Percentiles rank a stretch among this genome's conserved stretches.
These are phyloP conservation scores for Drosophila orosa DNA, from an alignment of 1,140 invertebrate species.

Conservation along the genomic window DNA sequence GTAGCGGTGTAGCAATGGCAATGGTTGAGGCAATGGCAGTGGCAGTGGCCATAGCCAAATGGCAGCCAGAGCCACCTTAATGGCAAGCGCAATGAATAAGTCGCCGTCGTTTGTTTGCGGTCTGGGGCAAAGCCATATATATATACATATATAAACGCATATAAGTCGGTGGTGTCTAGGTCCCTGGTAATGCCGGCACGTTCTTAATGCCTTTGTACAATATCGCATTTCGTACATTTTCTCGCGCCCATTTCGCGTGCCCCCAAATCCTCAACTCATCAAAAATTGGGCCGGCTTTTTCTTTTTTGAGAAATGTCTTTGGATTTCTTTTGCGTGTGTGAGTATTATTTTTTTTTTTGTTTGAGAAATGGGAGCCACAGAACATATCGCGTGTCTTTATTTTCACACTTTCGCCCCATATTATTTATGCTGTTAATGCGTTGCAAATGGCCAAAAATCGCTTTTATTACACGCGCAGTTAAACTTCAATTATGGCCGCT, in stretches of 20 bases:
- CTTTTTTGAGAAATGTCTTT: slow-evolving; percentile 60
- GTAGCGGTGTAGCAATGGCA: not conserved
- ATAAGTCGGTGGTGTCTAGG: slow-evolving; percentile 24
- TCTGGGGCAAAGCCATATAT: slow-evolving; percentile 20
- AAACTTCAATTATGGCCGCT: slow-evolving; percentile 79
- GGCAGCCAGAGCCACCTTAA: slow-evolving; percentile 71
- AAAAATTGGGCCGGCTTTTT: slow-evolving; percentile 38
- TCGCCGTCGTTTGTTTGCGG: slow-evolving; percentile 80
- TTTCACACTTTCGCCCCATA: slow-evolving; percentile 66
- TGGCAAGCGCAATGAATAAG: slow-evolving; percentile 81
- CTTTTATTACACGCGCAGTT: slow-evolving; percentile 83
- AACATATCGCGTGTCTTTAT: slow-evolving; percentile 69
- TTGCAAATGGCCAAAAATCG: slow-evolving; percentile 82
- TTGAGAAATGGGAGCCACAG: slow-evolving; percentile 48
- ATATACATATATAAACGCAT: slow-evolving; percentile 11
- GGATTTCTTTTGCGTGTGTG: slow-evolving; percentile 21
- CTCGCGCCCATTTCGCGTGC: slow-evolving; percentile 51
- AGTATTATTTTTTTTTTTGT: not conserved
- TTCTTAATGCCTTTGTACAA: slow-evolving; percentile 57
- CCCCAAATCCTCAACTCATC: slow-evolving; percentile 57
- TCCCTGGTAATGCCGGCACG: slow-evolving; percentile 56
- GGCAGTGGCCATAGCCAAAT: slow-evolving; percentile 27
- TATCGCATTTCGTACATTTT: slow-evolving; percentile 76
- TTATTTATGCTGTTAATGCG: slow-evolving; percentile 82
- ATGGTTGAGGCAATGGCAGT: slow-evolving; percentile 21